Evolutionary conservation across 2,113 vertebrate species (phyloP).

Genomic region (Triplophysa rosa): DNA sequence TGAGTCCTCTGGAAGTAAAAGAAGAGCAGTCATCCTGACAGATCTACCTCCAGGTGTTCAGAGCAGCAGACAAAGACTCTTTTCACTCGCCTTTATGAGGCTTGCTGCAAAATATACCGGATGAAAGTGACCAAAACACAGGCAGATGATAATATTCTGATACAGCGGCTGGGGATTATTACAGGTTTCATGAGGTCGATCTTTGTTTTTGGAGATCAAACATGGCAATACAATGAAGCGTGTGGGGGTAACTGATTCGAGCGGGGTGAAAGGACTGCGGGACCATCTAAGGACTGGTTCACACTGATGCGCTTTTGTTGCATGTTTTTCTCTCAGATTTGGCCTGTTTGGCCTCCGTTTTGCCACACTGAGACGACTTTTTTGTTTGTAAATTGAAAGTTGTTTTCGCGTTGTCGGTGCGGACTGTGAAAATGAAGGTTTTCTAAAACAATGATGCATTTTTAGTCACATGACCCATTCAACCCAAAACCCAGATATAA

Average conservation of each 20-base stretch:
- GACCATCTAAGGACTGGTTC: background rate
- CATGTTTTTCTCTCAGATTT: too few relatives aligned
- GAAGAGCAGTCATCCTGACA: slow-evolving; percentile 60
- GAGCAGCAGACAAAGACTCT: slow-evolving; percentile 84
- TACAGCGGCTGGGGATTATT: slow-evolving; percentile 69
- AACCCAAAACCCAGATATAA: too few relatives aligned
- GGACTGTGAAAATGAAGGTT: too few relatives aligned
- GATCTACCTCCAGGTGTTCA: slow-evolving; percentile 88
- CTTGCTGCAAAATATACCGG: slow-evolving; percentile 76
- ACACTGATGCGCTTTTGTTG: background rate
- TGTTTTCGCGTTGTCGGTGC: too few relatives aligned
- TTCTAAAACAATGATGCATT: too few relatives aligned
- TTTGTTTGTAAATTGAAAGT: too few relatives aligned
- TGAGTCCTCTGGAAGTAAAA: background rate
- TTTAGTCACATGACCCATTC: too few relatives aligned
- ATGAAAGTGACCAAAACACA: slow-evolving; percentile 66
- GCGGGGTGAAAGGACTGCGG: background rate
- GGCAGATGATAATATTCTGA: slow-evolving; percentile 79
- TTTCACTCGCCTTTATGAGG: slow-evolving; percentile 80
- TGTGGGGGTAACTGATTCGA: background rate
- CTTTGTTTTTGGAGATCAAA: slow-evolving; percentile 16
- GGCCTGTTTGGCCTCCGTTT: too few relatives aligned
- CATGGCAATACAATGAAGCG: slow-evolving; percentile 1
- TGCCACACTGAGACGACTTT: too few relatives aligned
- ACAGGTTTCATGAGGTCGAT: slow-evolving; percentile 56